phyloP scores from a whole-genome alignment of 2,888 invertebrate species.

The Reticulitermes lucifugus region DNA sequence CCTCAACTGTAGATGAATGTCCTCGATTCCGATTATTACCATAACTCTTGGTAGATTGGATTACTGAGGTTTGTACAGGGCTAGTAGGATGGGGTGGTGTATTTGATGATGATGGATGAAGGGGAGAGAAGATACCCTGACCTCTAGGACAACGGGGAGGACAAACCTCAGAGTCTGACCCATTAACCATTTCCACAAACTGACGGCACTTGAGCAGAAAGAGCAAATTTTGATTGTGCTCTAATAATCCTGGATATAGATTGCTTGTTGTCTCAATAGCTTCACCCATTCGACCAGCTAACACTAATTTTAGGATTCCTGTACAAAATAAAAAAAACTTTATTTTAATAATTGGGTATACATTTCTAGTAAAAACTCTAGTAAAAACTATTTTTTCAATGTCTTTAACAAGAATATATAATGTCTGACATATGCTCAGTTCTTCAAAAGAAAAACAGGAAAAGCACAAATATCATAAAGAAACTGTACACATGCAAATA shows the following conservation, averaged over 20 bases:
- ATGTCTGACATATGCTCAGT: too few species aligned
- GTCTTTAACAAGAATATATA: too few species aligned
- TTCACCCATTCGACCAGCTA: slow-evolving; percentile 94
- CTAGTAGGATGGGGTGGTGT: slow-evolving; percentile 57
- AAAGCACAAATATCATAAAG: too few species aligned
- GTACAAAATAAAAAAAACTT: slow-evolving; percentile 56
- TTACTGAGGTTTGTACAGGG: slow-evolving; percentile 70
- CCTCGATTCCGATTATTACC: slow-evolving; percentile 53
- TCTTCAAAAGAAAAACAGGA: too few species aligned
- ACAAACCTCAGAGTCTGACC: slow-evolving; percentile 79
- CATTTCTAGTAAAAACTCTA: too few species aligned
- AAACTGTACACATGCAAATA: too few species aligned
- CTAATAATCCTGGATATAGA: slow-evolving; percentile 93
- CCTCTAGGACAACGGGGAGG: slow-evolving; percentile 62
- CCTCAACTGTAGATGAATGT: slow-evolving; percentile 63
- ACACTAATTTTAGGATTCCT: slow-evolving; percentile 94
- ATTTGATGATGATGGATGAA: slow-evolving; percentile 52
- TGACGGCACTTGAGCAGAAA: slow-evolving; percentile 98
- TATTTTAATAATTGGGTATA: too few species aligned
- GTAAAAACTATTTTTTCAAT: too few species aligned
- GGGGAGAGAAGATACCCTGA: slow-evolving; percentile 60
- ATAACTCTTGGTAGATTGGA: slow-evolving; percentile 78
- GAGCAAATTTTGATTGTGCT: slow-evolving; percentile 89
- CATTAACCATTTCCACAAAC: slow-evolving; percentile 98
- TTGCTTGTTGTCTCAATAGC: slow-evolving; percentile 91